phyloP scores from a whole-genome alignment of 30 jellyfish, hydroid and myxozoan genomes.

The Sanderia malayensis region DNA sequence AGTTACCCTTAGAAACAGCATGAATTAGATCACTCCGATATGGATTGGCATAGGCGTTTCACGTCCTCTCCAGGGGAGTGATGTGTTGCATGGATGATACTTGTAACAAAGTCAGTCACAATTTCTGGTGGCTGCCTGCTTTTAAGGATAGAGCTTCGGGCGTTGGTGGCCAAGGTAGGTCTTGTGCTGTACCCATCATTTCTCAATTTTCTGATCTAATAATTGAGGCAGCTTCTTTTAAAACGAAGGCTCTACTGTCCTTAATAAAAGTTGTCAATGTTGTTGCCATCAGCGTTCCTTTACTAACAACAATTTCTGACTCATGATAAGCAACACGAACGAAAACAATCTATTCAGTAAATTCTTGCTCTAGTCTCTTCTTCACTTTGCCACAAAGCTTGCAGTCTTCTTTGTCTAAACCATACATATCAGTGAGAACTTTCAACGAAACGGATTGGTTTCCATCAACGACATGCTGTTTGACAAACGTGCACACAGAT shows the following conservation, averaged over 20 bases:
- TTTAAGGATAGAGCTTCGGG: slow-evolving; percentile 20
- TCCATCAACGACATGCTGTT: slow-evolving; percentile 21
- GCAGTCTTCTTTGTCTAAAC: slow-evolving; percentile 27
- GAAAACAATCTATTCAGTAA: slow-evolving; percentile 22
- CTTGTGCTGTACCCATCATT: slow-evolving; percentile 1
- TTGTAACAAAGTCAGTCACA: slow-evolving; percentile 6
- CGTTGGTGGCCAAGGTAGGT: slow-evolving; percentile 35
- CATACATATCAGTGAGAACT: slow-evolving; percentile 15
- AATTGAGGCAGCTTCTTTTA: slow-evolving; percentile 41
- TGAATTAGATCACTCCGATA: slow-evolving; percentile 11
- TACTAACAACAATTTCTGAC: slow-evolving; percentile 15
- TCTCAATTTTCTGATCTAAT: slow-evolving; percentile 12
- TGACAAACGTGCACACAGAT: slow-evolving; percentile 24
- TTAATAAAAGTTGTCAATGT: slow-evolving; percentile 12
- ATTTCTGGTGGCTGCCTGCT: slow-evolving; percentile 32
- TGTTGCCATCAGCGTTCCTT: slow-evolving; percentile 5
- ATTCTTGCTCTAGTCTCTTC: slow-evolving; percentile 2
- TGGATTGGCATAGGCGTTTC: slow-evolving; percentile 15
- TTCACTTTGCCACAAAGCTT: slow-evolving; percentile 26
- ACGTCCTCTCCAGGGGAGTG: slow-evolving; percentile 28
- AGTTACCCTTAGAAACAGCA: slow-evolving; percentile 27
- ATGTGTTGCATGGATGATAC: slow-evolving; percentile 18
- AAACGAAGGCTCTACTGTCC: slow-evolving; percentile 7
- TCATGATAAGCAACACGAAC: slow-evolving; percentile 33
- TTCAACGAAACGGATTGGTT: slow-evolving; percentile 30